phyloP scores from a whole-genome alignment of 2,797 vertebrate species.

The Serranus cabrilla region DNA sequence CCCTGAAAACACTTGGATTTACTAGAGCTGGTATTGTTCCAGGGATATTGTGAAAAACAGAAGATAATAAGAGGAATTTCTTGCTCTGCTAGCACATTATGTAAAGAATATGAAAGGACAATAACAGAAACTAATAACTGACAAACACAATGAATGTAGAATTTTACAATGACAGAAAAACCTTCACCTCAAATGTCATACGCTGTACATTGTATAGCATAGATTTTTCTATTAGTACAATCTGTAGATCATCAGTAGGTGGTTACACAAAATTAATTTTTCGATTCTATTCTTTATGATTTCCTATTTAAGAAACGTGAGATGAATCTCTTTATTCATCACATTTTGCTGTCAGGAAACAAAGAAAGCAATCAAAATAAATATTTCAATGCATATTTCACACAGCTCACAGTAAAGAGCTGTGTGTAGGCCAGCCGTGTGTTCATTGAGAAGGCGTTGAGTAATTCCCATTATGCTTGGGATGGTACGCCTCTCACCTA shows the following conservation, averaged over 20 bases:
- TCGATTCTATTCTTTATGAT: not conserved
- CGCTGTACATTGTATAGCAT: not conserved
- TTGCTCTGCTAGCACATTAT: not conserved
- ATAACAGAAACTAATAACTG: not conserved
- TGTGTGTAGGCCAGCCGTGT: constrained; percentile 20
- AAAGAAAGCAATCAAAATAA: constrained; percentile 8
- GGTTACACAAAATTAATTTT: not conserved
- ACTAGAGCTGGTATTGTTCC: too few species aligned
- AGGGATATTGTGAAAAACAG: not conserved
- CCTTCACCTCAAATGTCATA: not conserved
- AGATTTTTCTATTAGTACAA: not conserved
- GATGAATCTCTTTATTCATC: not conserved
- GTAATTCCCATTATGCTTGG: constrained; percentile 31
- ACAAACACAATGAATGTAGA: not conserved
- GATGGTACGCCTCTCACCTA: constrained; percentile 17
- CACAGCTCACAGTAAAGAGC: not conserved
- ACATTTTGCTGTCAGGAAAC: not conserved
- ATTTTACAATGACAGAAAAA: constrained; percentile 1
- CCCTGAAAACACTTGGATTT: too few species aligned
- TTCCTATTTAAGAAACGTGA: not conserved
- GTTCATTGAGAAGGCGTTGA: constrained; percentile 20
- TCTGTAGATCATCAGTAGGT: not conserved
- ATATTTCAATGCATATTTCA: not conserved
- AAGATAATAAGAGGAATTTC: not conserved
- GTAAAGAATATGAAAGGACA: not conserved